These are phyloP conservation scores for Lathronympha strigana DNA, from an alignment of 2,888 invertebrate genomes.

Conservation along the genomic window DNA sequence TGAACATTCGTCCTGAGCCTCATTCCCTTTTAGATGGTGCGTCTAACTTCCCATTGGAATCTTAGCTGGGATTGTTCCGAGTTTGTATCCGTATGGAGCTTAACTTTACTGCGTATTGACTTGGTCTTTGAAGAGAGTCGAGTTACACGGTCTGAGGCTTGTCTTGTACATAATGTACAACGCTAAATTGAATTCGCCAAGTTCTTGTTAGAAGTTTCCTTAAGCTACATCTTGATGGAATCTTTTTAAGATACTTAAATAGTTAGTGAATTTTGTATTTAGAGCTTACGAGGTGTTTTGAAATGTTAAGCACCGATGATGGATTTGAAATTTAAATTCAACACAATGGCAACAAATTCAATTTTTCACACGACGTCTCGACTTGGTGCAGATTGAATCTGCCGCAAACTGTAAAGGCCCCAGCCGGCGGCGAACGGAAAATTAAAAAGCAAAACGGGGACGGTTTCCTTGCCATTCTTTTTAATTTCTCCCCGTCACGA, in stretches of 20 bases:
- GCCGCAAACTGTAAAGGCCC: constrained; percentile 63
- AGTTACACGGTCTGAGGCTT: constrained; percentile 11
- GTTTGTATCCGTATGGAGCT: constrained; percentile 39
- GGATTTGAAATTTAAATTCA: constrained; percentile 31
- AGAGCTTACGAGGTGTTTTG: constrained; percentile 1
- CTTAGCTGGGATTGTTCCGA: constrained; percentile 62
- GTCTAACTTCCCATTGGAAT: constrained; percentile 65
- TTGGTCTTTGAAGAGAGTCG: constrained; percentile 16
- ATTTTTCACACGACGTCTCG: constrained; percentile 42
- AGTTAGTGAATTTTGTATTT: constrained; percentile 5
- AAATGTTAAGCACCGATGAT: neutral
- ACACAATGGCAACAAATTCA: constrained; percentile 36
- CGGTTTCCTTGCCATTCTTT: constrained; percentile 76
- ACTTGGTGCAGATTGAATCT: constrained; percentile 59
- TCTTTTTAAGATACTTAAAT: constrained; percentile 14
- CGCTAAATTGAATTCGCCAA: constrained; percentile 26
- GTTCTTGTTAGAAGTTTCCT: constrained; percentile 6
- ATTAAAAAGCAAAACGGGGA: constrained; percentile 77
- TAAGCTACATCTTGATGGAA: constrained; percentile 8
- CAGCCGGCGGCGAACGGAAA: constrained; percentile 74
- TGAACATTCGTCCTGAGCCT: constrained; percentile 64
- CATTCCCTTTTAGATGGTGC: constrained; percentile 64
- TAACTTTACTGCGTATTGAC: constrained; percentile 35
- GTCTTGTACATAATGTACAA: constrained; percentile 22
- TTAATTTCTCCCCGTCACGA: constrained; percentile 69